phyloP scores from a whole-genome alignment of 1,140 invertebrate genomes.

The Macrotrachela quadricornifera region DNA sequence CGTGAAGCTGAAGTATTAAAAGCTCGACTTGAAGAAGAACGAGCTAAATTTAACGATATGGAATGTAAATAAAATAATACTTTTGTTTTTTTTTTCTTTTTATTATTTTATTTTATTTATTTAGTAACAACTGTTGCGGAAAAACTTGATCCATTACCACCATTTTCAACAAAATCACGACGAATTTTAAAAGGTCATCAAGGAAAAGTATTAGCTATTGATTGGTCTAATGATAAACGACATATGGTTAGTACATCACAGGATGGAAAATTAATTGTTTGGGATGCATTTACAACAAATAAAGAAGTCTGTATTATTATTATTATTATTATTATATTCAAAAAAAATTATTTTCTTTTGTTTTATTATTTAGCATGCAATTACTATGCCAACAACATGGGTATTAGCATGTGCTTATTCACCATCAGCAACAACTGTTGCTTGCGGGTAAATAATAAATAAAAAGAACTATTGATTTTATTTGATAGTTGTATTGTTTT shows the following conservation, averaged over 20 bases:
- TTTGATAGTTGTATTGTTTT: no score
- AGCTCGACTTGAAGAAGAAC: slow-evolving; percentile 76
- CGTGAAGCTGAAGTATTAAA: slow-evolving; percentile 33
- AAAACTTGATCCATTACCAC: slow-evolving; percentile 60
- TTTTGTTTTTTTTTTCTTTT: background rate
- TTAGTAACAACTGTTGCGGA: slow-evolving; percentile 79
- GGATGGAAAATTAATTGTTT: slow-evolving; percentile 96
- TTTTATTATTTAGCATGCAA: slow-evolving; percentile 45
- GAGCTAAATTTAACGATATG: slow-evolving; percentile 89
- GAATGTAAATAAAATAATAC: slow-evolving; percentile 44
- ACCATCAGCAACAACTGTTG: slow-evolving; percentile 77
- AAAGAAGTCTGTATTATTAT: slow-evolving; percentile 38
- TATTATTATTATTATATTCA: no score
- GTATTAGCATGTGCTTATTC: slow-evolving; percentile 98
- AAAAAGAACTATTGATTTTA: no score
- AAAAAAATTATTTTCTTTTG: background rate
- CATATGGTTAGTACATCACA: slow-evolving; percentile 95
- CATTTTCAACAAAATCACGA: slow-evolving; percentile 76
- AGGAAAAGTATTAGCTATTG: slow-evolving; percentile 89
- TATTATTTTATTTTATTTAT: slow-evolving; percentile 6
- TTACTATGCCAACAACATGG: slow-evolving; percentile 97
- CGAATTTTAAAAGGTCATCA: slow-evolving; percentile 88
- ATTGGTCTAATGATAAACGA: slow-evolving; percentile 93
- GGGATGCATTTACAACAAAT: slow-evolving; percentile 97
- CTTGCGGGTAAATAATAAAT: slow-evolving; percentile 41